phyloP scores from a whole-genome alignment of 2,888 invertebrate genomes.

The Chloroclysta siterata region DNA sequence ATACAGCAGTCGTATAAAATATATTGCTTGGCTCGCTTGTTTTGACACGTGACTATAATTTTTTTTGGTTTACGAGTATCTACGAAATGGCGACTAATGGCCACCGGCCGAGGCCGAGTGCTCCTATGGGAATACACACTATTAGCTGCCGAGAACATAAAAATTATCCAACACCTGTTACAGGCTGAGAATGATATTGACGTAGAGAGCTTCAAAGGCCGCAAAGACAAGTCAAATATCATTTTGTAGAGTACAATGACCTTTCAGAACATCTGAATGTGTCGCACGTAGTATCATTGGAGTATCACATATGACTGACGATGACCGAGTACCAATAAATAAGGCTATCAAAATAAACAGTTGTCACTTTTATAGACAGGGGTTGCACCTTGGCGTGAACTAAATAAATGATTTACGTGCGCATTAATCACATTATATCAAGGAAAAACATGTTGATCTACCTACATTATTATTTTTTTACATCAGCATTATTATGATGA shows the following conservation, averaged over 20 bases:
- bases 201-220: constrained; percentile 51
- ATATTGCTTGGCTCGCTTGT: constrained; percentile 40
- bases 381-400: constrained; percentile 8
- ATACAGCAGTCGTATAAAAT: constrained; percentile 34
- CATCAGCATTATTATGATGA: neutral
- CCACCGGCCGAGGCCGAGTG: no score
- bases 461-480: constrained; percentile 10
- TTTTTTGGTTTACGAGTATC: constrained; percentile 35
- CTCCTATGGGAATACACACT: no score
- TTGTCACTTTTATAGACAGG: constrained; percentile 1
- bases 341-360: constrained; percentile 15
- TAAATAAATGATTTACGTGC: constrained; percentile 9
- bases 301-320: constrained; percentile 18
- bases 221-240: constrained; percentile 49
- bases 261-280: constrained; percentile 36
- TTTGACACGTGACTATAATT: constrained; percentile 50
- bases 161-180: neutral
- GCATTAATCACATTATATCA: constrained; percentile 18
- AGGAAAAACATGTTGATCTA: constrained; percentile 4
- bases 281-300: constrained; percentile 3
- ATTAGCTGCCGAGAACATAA: neutral
- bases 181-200: constrained; percentile 37
- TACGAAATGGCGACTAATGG: constrained; percentile 14
- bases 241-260: constrained; percentile 49
- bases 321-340: constrained; percentile 21